Evolutionary conservation across 2,888 invertebrate genomes (phyloP), one percentile per base, ranked within the genome.

Genomic region (Nomada goodeniana): DNA sequence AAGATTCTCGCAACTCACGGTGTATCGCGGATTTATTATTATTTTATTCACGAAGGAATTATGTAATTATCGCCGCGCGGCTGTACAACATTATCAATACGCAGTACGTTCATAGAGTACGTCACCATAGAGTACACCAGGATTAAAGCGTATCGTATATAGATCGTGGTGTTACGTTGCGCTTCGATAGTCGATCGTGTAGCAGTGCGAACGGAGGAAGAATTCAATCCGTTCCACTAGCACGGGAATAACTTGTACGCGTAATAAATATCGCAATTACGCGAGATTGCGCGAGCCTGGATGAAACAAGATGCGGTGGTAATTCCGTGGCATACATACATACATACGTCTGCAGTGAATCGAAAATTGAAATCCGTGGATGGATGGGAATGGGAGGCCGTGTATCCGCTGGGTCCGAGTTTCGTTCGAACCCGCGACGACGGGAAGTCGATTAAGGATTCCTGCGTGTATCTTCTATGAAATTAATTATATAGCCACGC

Each of bases 151-250:
- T 36, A n/a, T 13, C 5, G 1, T 15, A 18, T 29, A 50, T n/a
- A 20, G 15, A 20, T 4, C 3, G 2, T 11, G 29, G 18, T 23
- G 50, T 50, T 60, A 36, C 23, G 69, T 52, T 18, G 44, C 23
- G 76, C 63, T 73, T 77, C 73, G 67, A 71, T 72, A 67, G 77
- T 63, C 80, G 76, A 80, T 86, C 86, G 29, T 67, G 80, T 86
- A 73, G 86, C 65, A 29, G n/a, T n/a, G 20, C 61, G 57, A 75
- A 64, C 71, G 75, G 67, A 47, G 52, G 36, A 69, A 55, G 75
- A 73, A 83, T 78, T 53, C 42, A 18, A 78, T 63, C 29, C 20
- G 61, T 68, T 67, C 36, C 55, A 71, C 26, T 53, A 53, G 18
- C 23, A 36, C 52, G 29, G 29, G 20, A 69, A 44, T 53, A 26